phyloP scores from a whole-genome alignment of 1,140 invertebrate species.

The Bombyx mandarina region DNA sequence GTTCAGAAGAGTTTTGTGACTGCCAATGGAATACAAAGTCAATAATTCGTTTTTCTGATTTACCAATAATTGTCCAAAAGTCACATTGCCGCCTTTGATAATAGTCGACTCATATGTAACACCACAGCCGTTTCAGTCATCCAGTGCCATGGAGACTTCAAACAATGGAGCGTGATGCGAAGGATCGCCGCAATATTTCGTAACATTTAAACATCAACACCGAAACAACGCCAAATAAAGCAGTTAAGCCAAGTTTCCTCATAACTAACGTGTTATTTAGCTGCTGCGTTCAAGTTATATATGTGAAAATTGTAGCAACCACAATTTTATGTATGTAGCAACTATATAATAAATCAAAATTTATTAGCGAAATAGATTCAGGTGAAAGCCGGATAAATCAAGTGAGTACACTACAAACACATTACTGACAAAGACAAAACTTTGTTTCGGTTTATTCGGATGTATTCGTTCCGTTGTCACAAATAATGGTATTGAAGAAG shows the following conservation, averaged over 20 bases:
- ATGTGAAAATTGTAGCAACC: too few species aligned
- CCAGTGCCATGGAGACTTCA: constrained; percentile 5
- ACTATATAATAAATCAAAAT: not conserved
- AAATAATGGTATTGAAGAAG: constrained; percentile 8
- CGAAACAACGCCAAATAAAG: not conserved
- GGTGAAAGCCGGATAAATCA: constrained; percentile 3
- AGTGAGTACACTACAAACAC: not conserved
- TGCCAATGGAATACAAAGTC: too few species aligned
- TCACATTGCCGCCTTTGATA: too few species aligned
- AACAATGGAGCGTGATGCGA: constrained; percentile 16
- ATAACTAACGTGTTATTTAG: too few species aligned
- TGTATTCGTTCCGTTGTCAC: constrained; percentile 1
- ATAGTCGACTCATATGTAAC: too few species aligned
- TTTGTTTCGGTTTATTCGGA: constrained; percentile 1
- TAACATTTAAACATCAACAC: too few species aligned
- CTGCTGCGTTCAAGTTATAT: too few species aligned
- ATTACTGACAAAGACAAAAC: not conserved
- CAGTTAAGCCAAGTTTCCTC: too few species aligned
- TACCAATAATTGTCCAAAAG: too few species aligned
- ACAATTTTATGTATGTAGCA: too few species aligned
- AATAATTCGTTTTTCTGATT: too few species aligned
- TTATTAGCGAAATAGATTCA: not conserved
- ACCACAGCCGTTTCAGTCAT: constrained; percentile 24
- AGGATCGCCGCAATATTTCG: constrained; percentile 2
- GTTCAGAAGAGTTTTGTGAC: too few species aligned